A percentile compares a stretch with the other conserved stretches of the same genome.
Conservation (phyloP, 2,888 invertebrate genomes). For the Nemotelus nigrinus region DNA sequence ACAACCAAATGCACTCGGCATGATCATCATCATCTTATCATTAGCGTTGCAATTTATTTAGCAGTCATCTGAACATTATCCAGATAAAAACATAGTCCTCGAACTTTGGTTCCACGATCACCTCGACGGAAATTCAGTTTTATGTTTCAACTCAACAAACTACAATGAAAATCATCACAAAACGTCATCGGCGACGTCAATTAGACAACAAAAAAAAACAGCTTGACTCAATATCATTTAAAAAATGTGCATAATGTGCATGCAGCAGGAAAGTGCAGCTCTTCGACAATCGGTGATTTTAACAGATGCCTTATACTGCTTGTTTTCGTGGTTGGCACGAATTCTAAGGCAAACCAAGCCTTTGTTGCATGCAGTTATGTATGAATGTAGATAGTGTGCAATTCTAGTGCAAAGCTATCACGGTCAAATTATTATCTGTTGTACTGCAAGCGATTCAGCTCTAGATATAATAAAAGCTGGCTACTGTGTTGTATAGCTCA, state of each 20-base stretch:
- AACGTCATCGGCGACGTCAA: background rate
- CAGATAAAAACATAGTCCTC: slow-evolving; percentile 10
- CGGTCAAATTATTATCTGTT: slow-evolving; percentile 14
- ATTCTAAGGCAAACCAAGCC: slow-evolving; percentile 1
- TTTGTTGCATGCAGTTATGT: background rate
- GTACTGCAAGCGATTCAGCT: background rate
- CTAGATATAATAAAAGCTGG: slow-evolving; percentile 5
- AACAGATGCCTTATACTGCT: background rate
- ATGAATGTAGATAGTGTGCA: too few relatives aligned
- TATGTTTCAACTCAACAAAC: slow-evolving; percentile 6
- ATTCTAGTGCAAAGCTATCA: slow-evolving; percentile 26
- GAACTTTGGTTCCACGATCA: slow-evolving; percentile 31
- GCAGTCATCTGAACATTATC: background rate
- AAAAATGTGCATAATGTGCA: slow-evolving; percentile 9
- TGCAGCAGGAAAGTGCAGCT: slow-evolving; percentile 6
- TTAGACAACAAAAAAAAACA: background rate
- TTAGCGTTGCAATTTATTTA: background rate
- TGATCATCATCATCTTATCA: slow-evolving; percentile 22
- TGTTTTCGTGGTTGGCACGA: background rate
- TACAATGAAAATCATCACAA: slow-evolving; percentile 7
- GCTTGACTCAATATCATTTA: background rate
- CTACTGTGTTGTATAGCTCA: background rate
- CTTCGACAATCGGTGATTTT: background rate
- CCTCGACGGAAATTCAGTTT: slow-evolving; percentile 37
- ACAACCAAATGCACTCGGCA: slow-evolving; percentile 4